phyloP scores from a whole-genome alignment of 2,888 invertebrate genomes.

The Pammene fasciana region DNA sequence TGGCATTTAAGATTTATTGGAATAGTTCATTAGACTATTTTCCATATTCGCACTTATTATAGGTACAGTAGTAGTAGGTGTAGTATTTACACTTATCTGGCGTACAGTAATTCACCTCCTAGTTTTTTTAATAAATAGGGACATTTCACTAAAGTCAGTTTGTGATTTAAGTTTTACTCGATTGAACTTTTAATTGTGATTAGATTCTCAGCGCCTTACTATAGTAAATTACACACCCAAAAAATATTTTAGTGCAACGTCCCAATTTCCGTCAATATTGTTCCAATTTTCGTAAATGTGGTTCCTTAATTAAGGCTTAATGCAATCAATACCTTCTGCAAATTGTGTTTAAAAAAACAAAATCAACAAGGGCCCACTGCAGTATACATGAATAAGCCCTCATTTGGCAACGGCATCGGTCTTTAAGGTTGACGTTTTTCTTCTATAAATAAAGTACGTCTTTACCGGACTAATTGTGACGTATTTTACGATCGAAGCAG shows the following conservation, averaged over 20 bases:
- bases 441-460: slow-evolving; percentile 66
- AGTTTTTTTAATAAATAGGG: too few species aligned
- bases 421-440: slow-evolving; percentile 57
- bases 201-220: neutral
- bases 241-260: slow-evolving; percentile 26
- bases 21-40: neutral
- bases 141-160: too few species aligned
- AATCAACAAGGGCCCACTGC: slow-evolving; percentile 52
- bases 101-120: too few species aligned
- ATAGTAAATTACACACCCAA: slow-evolving; percentile 14
- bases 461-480: slow-evolving; percentile 77
- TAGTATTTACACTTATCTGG: too few species aligned
- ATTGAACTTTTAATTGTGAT: too few species aligned
- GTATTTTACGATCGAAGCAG: slow-evolving; percentile 72
- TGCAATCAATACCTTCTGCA: slow-evolving; percentile 53
- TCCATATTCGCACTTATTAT: neutral
- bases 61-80: too few species aligned
- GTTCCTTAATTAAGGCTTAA: slow-evolving; percentile 47
- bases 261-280: slow-evolving; percentile 37
- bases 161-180: too few species aligned
- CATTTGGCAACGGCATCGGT: slow-evolving; percentile 66
- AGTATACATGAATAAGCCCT: slow-evolving; percentile 57
- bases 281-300: slow-evolving; percentile 37
- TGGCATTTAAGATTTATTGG: neutral
- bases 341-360: slow-evolving; percentile 48